These are phyloP conservation scores for Pristionchus japonicus DNA, from an alignment of 2,888 invertebrate species.

Conservation along the genomic window DNA sequence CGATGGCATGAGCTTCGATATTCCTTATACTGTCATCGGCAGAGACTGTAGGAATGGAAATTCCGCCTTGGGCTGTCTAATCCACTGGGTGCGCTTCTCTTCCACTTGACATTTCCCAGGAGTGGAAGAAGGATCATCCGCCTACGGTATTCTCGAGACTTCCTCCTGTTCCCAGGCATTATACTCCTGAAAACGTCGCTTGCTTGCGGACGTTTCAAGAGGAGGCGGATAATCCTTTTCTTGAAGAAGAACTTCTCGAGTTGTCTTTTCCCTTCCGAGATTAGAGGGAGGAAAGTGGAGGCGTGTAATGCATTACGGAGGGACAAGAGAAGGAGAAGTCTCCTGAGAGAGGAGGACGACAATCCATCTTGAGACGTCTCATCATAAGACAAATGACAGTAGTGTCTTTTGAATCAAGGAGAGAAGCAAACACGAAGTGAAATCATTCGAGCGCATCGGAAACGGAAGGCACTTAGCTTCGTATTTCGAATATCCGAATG, in stretches of 20 bases:
- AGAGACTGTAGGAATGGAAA: conserved; percentile 24
- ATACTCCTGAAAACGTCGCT: neutral
- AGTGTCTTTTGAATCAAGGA: neutral
- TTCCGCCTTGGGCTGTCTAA: neutral
- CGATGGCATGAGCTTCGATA: neutral
- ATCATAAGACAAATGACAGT: conserved; percentile 37
- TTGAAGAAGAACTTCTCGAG: conserved; percentile 11
- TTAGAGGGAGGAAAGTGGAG: conserved; percentile 6
- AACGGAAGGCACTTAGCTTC: neutral
- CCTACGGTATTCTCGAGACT: conserved; percentile 23
- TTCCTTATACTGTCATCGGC: neutral
- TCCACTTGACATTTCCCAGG: conserved; percentile 20
- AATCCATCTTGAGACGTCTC: conserved; percentile 1
- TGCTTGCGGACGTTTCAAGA: neutral
- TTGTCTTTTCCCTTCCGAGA: neutral
- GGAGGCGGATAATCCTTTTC: neutral
- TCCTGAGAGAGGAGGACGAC: neutral
- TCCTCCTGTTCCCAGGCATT: neutral
- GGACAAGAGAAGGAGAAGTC: neutral
- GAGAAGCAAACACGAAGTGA: neutral
- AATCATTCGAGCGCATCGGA: neutral
- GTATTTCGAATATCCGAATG: neutral
- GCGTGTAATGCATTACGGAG: conserved; percentile 29
- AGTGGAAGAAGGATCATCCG: neutral
- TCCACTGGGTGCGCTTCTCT: neutral